phyloP scores from a whole-genome alignment of 2,113 vertebrate species.

The Psittacula cyanocephala region DNA sequence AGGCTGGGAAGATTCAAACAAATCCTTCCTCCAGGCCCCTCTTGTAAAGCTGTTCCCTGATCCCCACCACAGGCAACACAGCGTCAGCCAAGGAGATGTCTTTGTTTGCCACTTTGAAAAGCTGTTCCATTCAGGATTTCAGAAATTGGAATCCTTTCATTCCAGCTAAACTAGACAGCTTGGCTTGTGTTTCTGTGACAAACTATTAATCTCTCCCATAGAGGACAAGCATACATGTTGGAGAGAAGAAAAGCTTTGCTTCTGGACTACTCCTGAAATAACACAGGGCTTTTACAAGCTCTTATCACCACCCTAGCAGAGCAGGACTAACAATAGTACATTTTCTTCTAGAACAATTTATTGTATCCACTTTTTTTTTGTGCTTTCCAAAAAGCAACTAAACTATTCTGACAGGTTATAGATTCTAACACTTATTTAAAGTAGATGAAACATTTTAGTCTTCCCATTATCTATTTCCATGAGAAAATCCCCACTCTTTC shows the following conservation, averaged over 20 bases:
- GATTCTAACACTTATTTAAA: neutral
- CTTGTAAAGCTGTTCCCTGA: neutral
- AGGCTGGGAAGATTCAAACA: neutral
- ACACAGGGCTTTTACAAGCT: neutral
- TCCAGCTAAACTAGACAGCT: neutral
- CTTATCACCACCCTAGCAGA: neutral
- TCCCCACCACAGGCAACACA: neutral
- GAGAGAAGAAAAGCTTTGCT: neutral
- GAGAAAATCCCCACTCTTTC: neutral
- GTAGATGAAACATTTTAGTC: neutral
- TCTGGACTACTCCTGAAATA: neutral
- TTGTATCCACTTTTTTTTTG: neutral
- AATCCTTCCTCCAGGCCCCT: neutral
- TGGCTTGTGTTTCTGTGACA: neutral
- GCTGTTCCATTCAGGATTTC: neutral
- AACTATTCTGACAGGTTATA: constrained; percentile 4
- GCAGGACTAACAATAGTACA: neutral
- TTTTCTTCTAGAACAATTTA: constrained; percentile 14
- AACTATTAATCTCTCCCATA: neutral
- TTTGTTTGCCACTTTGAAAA: neutral
- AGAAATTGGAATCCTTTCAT: neutral
- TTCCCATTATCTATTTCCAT: neutral
- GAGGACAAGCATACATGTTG: neutral
- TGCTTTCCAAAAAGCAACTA: neutral
- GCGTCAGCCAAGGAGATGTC: neutral